These are phyloP conservation scores for Brachionus manjavacas DNA, from an alignment of 1,140 invertebrate genomes.

Conservation along the genomic window DNA sequence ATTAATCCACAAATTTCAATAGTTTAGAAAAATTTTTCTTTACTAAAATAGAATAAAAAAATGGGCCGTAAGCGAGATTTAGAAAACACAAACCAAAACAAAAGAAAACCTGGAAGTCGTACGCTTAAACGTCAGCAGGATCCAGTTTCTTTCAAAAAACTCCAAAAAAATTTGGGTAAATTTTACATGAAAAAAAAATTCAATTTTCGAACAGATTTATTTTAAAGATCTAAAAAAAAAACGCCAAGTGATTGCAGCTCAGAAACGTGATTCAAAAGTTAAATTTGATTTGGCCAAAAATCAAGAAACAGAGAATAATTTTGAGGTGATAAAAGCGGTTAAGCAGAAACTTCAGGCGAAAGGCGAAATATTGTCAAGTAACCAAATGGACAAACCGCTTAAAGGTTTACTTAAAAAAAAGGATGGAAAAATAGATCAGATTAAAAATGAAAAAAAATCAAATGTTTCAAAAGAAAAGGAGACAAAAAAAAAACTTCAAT, in stretches of 20 bases:
- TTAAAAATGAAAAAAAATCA: not conserved
- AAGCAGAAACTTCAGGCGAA: slow-evolving; percentile 27
- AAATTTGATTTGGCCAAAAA: slow-evolving; percentile 42
- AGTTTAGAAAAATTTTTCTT: not conserved
- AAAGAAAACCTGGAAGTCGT: not conserved
- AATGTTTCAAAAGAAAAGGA: not conserved
- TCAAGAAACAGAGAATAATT: slow-evolving; percentile 29
- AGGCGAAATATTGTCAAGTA: not conserved
- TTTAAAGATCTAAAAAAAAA: not conserved
- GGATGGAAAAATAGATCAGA: not conserved
- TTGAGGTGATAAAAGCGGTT: not conserved
- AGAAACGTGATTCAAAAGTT: slow-evolving; percentile 13
- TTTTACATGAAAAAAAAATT: not conserved
- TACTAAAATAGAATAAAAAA: not conserved
- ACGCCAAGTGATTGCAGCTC: not conserved
- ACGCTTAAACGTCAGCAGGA: slow-evolving; percentile 4
- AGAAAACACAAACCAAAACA: not conserved
- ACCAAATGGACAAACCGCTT: not conserved
- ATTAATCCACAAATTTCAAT: not conserved
- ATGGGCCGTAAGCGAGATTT: slow-evolving; percentile 41
- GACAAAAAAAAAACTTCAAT: slow-evolving; percentile 7
- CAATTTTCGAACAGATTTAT: not conserved
- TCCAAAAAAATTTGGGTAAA: slow-evolving; percentile 19
- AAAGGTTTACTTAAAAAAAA: not conserved
- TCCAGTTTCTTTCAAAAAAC: slow-evolving; percentile 33